Evolutionary conservation across 2,113 vertebrate species (phyloP), one percentile per base, ranked within the genome.

Genomic region (Baryphthengus martii): DNA sequence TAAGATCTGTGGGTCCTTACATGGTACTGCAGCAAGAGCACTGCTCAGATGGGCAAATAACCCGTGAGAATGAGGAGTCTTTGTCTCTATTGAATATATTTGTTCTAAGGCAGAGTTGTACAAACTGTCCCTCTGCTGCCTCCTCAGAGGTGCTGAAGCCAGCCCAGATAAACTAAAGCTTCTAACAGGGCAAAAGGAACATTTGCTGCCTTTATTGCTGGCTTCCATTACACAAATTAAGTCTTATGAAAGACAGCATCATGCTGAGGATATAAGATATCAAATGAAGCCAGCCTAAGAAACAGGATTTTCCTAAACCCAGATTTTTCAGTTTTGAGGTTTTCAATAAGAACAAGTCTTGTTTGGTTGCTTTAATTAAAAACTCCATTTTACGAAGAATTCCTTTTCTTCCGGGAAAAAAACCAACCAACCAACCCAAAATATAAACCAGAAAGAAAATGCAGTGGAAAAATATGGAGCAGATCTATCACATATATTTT

Each of bases 221-320:
- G 63, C 66, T 97, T 95, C 70, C 77, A 67, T 90, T 95, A 88
- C 63, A 78, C 84, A 85, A 88, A 90, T 93, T 90, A 96, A 88
- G 93, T 91, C 88, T 95, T 93, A 88, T 74, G 72, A 86, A 96
- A 95, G 93, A 58, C 93, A 96, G 81, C 40, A 37, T 88, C 94
- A 88, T 45, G 93, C 88, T 96, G 95, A 84, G 90, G 88, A 67
- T 87, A 47, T 93, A 90, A 86, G 86, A 44, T 95, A 95, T 78
- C 94, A 90, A 90, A 91, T 94, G 68, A 89, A 92, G 73, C 17
- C 93, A 93, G 65, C 4, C 61, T 13, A 74, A 96, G 55, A 50
- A 95, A 86, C 72, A 71, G 5, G 3, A 72, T 89, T 95, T 95
- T 88, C 84, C 65, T 75, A 77, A 92, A 81, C 63, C 1, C 76